Evolutionary conservation across 30 jellyfish, hydroid and myxozoan species (phyloP).

Genomic region (Turritopsis dohrnii): DNA sequence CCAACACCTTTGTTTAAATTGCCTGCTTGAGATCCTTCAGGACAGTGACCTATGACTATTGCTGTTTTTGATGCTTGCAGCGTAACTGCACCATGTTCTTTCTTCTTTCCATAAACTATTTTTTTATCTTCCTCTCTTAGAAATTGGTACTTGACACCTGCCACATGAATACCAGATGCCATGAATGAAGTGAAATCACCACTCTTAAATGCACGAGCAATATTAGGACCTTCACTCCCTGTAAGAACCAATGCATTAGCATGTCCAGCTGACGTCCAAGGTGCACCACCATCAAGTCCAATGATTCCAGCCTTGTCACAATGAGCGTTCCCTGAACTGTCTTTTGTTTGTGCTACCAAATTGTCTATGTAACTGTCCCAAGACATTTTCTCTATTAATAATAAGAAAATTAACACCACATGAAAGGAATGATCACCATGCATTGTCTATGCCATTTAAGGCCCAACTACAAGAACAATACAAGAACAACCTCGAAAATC

Average conservation of each 20-base stretch:
- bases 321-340: slow-evolving; percentile 25
- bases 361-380: slow-evolving; percentile 77
- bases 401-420: no score
- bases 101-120: slow-evolving; percentile 53
- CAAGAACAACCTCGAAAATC: no score
- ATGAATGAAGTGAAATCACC: slow-evolving; percentile 22
- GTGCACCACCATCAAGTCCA: slow-evolving; percentile 56
- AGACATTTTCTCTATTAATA: slow-evolving; percentile 39
- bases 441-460: no score
- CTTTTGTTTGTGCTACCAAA: slow-evolving; percentile 41
- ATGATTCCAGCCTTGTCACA: slow-evolving; percentile 55
- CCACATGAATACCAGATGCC: slow-evolving; percentile 55
- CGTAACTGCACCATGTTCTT: slow-evolving; percentile 73
- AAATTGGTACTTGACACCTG: slow-evolving; percentile 68
- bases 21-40: slow-evolving; percentile 78
- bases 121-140: slow-evolving; percentile 42
- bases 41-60: slow-evolving; percentile 51
- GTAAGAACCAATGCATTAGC: slow-evolving; percentile 33
- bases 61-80: slow-evolving; percentile 45
- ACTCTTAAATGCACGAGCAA: slow-evolving; percentile 32
- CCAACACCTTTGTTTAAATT: slow-evolving; percentile 57
- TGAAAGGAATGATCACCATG: no score
- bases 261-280: slow-evolving; percentile 58
- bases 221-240: slow-evolving; percentile 32
- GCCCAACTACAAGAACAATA: no score